These are phyloP conservation scores for Rotaria sp. DNA, from an alignment of 2,888 invertebrate species.

Conservation along the genomic window DNA sequence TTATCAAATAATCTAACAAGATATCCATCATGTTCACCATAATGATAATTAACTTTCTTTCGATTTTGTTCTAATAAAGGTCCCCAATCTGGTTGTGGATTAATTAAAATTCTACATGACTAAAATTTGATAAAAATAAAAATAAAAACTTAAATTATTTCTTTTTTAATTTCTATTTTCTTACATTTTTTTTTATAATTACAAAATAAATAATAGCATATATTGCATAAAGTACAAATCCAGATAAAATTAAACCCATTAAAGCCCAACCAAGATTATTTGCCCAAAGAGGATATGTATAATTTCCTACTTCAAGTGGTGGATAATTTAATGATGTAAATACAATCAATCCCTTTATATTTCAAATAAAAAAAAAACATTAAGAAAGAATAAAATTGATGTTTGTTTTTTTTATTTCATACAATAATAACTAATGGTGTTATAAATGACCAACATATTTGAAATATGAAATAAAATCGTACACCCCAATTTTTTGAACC, in stretches of 20 bases:
- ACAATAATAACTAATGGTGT: slow-evolving; percentile 33
- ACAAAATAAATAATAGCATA: slow-evolving; percentile 9
- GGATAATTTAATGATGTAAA: slow-evolving; percentile 32
- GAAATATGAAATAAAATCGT: neutral
- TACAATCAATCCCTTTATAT: slow-evolving; percentile 31
- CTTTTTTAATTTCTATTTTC: too few relatives aligned
- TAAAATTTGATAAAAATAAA: neutral
- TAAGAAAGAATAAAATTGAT: too few relatives aligned
- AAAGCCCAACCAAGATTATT: slow-evolving; percentile 33
- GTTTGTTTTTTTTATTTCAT: too few relatives aligned
- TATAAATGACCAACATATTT: slow-evolving; percentile 33
- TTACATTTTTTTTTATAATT: neutral
- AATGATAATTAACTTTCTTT: neutral
- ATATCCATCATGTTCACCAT: neutral
- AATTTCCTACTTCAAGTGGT: slow-evolving; percentile 29
- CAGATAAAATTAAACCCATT: slow-evolving; percentile 25
- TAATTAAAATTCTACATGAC: neutral
- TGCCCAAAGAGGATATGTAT: slow-evolving; percentile 35
- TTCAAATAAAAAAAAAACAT: too few relatives aligned
- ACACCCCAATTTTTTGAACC: slow-evolving; percentile 15
- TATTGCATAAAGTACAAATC: slow-evolving; percentile 29
- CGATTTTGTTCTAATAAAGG: slow-evolving; percentile 28
- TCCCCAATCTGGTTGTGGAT: slow-evolving; percentile 37
- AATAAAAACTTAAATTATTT: neutral
- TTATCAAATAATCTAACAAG: neutral